Evolutionary conservation across 2,113 vertebrate species (phyloP).

Genomic region (Cathartes aura): DNA sequence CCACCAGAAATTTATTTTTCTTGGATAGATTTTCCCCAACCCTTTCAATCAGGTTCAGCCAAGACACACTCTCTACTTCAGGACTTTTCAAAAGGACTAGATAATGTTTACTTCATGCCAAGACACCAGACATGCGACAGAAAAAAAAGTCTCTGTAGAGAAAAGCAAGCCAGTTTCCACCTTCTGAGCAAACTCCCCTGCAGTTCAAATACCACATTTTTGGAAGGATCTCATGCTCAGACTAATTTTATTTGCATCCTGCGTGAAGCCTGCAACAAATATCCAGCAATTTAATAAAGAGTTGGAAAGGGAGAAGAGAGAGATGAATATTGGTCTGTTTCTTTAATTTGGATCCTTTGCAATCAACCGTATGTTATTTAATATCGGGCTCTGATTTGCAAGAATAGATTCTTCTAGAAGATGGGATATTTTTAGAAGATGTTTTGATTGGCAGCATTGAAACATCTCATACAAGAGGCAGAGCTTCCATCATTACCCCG

Average conservation of each 20-base stretch:
- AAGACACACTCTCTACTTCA: not conserved
- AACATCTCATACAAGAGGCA: not conserved
- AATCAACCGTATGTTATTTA: not conserved
- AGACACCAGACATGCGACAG: not conserved
- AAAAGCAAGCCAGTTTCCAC: not conserved
- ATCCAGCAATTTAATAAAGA: not conserved
- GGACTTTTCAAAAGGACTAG: not conserved
- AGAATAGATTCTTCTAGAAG: not conserved
- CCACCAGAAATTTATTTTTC: constrained; percentile 3
- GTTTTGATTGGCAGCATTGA: constrained; percentile 14
- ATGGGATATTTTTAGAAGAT: constrained; percentile 1
- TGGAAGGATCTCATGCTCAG: not conserved
- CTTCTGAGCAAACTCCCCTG: not conserved
- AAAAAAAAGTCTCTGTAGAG: not conserved
- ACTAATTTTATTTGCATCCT: not conserved
- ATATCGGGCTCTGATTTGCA: not conserved
- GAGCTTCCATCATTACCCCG: not conserved
- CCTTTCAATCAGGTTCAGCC: constrained; percentile 15
- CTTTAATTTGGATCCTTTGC: not conserved
- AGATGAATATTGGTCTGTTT: not conserved
- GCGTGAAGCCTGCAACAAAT: not conserved
- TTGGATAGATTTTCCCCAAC: not conserved
- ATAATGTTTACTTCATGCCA: not conserved
- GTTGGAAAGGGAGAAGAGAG: not conserved
- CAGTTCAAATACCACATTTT: not conserved